Evolutionary conservation across 2,888 invertebrate genomes (phyloP).

Genomic region (Pristionchus arcanus): DNA sequence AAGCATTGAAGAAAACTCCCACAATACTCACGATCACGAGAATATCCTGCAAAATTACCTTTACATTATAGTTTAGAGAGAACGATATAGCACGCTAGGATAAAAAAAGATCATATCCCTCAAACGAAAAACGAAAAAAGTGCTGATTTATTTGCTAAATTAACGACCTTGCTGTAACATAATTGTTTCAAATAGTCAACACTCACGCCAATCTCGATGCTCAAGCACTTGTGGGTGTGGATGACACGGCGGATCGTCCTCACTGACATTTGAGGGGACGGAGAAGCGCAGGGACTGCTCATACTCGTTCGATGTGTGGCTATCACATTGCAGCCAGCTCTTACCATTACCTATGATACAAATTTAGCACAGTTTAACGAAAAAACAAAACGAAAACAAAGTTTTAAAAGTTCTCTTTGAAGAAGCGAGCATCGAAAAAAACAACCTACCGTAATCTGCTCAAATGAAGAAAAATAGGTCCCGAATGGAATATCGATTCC

Average conservation of each 20-base stretch:
- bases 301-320: not conserved
- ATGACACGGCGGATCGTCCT: constrained; percentile 15
- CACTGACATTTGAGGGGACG: not conserved
- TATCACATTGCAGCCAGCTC: not conserved
- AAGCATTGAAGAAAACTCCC: constrained; percentile 30
- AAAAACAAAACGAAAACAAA: not conserved
- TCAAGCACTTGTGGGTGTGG: constrained; percentile 1
- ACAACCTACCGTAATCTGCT: not conserved
- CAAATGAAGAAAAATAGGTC: not conserved
- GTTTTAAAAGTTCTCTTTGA: too few relatives aligned
- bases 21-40: constrained; percentile 28
- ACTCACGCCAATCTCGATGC: constrained; percentile 29
- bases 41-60: not conserved
- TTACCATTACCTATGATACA: not conserved
- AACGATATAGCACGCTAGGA: not conserved
- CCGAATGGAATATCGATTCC: not conserved
- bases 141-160: not conserved
- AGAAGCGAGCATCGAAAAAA: too few relatives aligned
- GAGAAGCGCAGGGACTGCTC: constrained; percentile 22
- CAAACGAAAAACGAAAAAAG: not conserved
- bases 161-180: not conserved
- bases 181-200: not conserved
- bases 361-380: not conserved
- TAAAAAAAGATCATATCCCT: not conserved
- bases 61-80: not conserved